Evolutionary conservation across 2,797 vertebrate genomes (phyloP).

Genomic region (Etheostoma nigrum): DNA sequence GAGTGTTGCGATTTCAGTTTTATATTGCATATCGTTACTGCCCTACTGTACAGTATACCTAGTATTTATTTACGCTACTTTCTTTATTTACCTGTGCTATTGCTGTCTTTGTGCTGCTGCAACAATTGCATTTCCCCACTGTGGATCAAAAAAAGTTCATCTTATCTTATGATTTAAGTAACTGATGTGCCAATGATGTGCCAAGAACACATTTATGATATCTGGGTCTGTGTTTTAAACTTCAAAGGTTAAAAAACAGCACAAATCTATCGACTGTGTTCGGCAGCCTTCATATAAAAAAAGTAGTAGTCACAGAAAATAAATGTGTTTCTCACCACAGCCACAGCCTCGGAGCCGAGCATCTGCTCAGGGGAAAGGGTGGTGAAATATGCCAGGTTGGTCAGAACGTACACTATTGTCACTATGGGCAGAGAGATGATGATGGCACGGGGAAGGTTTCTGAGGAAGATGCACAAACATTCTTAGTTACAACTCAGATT

Average conservation of each 20-base stretch:
- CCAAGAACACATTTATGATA: not conserved
- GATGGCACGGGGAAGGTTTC: conserved; percentile 97
- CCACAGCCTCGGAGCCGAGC: conserved; percentile 92
- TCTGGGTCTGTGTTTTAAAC: not conserved
- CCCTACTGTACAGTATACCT: too few relatives aligned
- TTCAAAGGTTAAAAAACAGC: not conserved
- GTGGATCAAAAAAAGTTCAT: too few relatives aligned
- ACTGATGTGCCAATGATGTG: not conserved
- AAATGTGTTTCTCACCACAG: conserved; percentile 86
- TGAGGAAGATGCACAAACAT: conserved; percentile 56
- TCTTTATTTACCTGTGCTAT: too few relatives aligned
- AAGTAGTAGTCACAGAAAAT: not conserved
- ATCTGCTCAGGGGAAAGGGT: conserved; percentile 90
- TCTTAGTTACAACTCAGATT: not conserved
- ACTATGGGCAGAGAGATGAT: conserved; percentile 98
- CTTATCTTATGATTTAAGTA: not conserved
- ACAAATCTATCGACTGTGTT: not conserved
- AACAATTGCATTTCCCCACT: too few relatives aligned
- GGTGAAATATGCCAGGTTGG: conserved; percentile 98
- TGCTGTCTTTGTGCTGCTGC: too few relatives aligned
- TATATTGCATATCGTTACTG: too few relatives aligned
- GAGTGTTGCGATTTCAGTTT: too few relatives aligned
- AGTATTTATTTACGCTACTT: too few relatives aligned
- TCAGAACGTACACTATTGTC: conserved; percentile 94
- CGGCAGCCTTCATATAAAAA: not conserved